Percentiles rank a stretch among this genome's conserved stretches.
Conservation (phyloP, 1,140 invertebrate species). For the Argopecten irradians region DNA sequence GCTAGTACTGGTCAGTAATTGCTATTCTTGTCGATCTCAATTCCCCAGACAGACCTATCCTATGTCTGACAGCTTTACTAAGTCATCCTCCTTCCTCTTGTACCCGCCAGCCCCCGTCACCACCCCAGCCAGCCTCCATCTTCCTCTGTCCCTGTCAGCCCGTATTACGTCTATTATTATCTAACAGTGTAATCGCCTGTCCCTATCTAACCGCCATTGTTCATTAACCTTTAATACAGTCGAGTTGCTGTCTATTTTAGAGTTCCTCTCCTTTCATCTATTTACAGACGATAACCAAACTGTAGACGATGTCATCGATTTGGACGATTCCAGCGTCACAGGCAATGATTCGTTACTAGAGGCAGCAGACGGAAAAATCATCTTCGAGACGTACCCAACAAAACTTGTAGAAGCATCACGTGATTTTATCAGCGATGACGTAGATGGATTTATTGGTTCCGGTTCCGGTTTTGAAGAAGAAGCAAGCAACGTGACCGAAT, state of each 20-base stretch:
- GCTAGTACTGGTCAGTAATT: neutral
- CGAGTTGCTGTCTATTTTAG: neutral
- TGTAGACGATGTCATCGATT: neutral
- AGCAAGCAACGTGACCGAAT: neutral
- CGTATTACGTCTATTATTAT: neutral
- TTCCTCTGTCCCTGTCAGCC: neutral
- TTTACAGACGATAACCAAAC: slow-evolving; percentile 3
- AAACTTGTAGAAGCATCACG: neutral
- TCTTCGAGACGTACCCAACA: neutral
- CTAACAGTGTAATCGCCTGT: neutral
- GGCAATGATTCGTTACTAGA: neutral
- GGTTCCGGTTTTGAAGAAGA: slow-evolving; percentile 5
- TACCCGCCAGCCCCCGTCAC: too few species aligned
- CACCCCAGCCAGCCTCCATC: neutral
- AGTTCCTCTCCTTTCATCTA: neutral
- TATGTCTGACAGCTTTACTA: neutral
- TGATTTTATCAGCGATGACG: slow-evolving; percentile 9
- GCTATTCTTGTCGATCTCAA: neutral
- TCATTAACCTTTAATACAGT: neutral
- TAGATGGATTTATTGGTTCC: neutral
- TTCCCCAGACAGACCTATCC: neutral
- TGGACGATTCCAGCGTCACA: slow-evolving; percentile 13
- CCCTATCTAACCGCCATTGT: neutral
- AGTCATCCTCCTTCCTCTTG: too few species aligned
- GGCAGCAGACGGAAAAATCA: slow-evolving; percentile 20